These are phyloP conservation scores for Drosophila villosipedis DNA, from an alignment of 2,888 invertebrate genomes.

Conservation along the genomic window DNA sequence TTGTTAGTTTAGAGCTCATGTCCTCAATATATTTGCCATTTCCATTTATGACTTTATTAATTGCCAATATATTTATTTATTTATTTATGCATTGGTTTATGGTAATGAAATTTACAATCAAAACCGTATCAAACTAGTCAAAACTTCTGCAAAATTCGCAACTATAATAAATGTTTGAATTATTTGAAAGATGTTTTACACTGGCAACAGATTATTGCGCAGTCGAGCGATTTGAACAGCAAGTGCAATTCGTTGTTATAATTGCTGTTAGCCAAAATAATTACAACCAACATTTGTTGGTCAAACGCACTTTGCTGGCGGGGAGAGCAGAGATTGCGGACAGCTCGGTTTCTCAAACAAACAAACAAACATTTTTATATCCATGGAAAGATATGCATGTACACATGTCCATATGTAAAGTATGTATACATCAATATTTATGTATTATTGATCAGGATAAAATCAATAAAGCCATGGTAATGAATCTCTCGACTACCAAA, in stretches of 20 bases:
- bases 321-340: not conserved
- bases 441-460: not conserved
- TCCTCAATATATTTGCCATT: not conserved
- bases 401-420: not conserved
- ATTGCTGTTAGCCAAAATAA: constrained; percentile 28
- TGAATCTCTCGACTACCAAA: not conserved
- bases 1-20: not conserved
- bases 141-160: not conserved
- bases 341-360: not conserved
- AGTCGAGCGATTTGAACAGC: not conserved
- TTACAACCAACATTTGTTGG: constrained; percentile 39
- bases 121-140: not conserved
- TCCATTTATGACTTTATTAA: not conserved
- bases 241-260: constrained; percentile 8
- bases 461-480: not conserved
- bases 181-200: not conserved
- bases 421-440: not conserved
- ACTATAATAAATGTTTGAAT: not conserved
- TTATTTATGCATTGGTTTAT: not conserved
- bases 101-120: not conserved
- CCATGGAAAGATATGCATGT: not conserved
- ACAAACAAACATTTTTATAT: not conserved
- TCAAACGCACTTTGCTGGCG: not conserved
- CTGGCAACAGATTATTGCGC: not conserved
- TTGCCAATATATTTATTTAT: not conserved